Conservation (phyloP, 2,888 invertebrate genomes). For the Gastrophysa polygoni region DNA sequence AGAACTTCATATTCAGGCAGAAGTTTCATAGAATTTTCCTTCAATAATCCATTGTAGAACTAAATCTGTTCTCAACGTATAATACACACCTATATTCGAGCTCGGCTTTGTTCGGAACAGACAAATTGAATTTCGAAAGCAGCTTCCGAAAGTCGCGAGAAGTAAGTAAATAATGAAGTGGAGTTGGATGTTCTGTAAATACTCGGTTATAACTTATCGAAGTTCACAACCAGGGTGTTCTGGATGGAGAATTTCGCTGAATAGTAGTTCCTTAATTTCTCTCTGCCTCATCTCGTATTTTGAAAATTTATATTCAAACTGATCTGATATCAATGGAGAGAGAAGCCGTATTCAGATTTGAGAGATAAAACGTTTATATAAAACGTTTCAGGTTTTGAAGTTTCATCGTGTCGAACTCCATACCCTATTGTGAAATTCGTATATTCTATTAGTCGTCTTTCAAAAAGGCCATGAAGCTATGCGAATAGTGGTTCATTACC, state of each 20-base stretch:
- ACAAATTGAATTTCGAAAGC: conserved; percentile 47
- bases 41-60: conserved; percentile 40
- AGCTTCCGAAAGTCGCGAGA: conserved; percentile 50
- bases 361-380: too few relatives aligned
- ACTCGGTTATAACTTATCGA: conserved; percentile 55
- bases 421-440: too few relatives aligned
- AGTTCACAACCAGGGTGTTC: conserved; percentile 52
- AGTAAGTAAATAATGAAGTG: conserved; percentile 51
- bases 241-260: not conserved
- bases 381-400: too few relatives aligned
- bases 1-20: conserved; percentile 37
- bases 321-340: too few relatives aligned
- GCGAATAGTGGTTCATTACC: too few relatives aligned
- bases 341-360: too few relatives aligned
- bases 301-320: too few relatives aligned
- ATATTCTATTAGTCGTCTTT: too few relatives aligned
- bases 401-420: too few relatives aligned
- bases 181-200: conserved; percentile 47
- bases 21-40: conserved; percentile 35
- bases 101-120: conserved; percentile 50
- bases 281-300: too few relatives aligned
- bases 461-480: too few relatives aligned
- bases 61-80: conserved; percentile 38
- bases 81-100: conserved; percentile 28
- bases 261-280: too few relatives aligned